These are phyloP conservation scores for Montipora sp. DNA, from an alignment of 64 coral and sea anemone species.

Conservation along the genomic window DNA sequence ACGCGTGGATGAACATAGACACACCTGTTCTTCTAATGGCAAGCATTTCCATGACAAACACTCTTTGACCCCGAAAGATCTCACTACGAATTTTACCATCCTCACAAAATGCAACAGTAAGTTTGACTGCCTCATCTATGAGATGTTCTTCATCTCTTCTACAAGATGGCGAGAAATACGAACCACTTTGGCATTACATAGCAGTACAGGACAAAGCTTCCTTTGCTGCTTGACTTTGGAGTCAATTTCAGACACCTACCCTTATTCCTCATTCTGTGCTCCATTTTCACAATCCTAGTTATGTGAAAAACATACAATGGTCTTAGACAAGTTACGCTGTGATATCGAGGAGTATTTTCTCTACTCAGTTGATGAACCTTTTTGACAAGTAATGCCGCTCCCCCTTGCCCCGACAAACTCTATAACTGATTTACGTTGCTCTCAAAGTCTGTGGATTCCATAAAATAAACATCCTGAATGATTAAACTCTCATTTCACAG, in stretches of 20 bases:
- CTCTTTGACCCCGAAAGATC: too few relatives aligned
- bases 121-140: too few relatives aligned
- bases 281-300: background rate
- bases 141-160: background rate
- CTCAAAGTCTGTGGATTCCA: background rate
- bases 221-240: background rate
- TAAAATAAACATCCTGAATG: background rate
- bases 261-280: background rate
- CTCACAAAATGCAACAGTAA: too few relatives aligned
- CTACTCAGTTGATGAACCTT: too few relatives aligned
- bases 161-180: slow-evolving; percentile 33
- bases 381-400: too few relatives aligned
- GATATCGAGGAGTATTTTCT: too few relatives aligned
- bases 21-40: too few relatives aligned
- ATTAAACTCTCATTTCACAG: background rate
- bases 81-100: too few relatives aligned
- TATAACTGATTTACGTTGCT: too few relatives aligned
- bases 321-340: background rate
- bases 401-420: too few relatives aligned
- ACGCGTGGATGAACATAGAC: too few relatives aligned
- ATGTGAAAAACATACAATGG: background rate
- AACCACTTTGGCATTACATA: slow-evolving; percentile 11
- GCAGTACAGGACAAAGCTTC: slow-evolving; percentile 11
- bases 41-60: too few relatives aligned
- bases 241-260: background rate